Base-by-base conservation (phyloP, 2,888 invertebrate species). In the Apamea epomidion region DNA sequence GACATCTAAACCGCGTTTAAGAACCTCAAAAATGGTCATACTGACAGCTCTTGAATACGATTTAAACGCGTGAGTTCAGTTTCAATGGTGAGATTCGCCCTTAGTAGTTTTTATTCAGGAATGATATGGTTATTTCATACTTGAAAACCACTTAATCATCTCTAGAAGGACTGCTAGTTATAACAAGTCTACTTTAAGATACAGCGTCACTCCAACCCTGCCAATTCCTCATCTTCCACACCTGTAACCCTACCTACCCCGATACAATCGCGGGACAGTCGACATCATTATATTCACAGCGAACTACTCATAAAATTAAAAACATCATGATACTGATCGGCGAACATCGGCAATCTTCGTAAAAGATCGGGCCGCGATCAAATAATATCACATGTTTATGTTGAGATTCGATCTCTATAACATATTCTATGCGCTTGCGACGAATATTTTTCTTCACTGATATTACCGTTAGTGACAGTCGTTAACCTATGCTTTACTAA, bases 371-470 rank as follows among this genome's bases (percentile, higher is more conserved):
- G 86, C 80, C 85, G 78, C 90, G 90, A 92, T 93, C 93, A 91
- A 94, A 95, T 96, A 95, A 95, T 94, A 92, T 93, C 90, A 92
- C 89, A 91, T 91, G 93, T 96, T 95, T 95, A 95, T 92, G 92
- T 86, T 67, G 85, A 87, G 95, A 95, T 95, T 91, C 86, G 92
- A 95, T 95, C 95, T 94, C 87, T 88, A 83, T 89, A 88, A 82
- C 87, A 82, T 88, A 86, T 88, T 84, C 89, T 88, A 87, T 88
- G 89, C 84, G 84, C 87, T 82, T 89, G 89, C 90, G 89, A 88
- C 88, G 89, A 86, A 89, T 91, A 90, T 88, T 91, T 91, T 91
- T 90, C 88, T 89, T 87, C 80, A 85, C 78, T 72, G 78, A 83
- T 88, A 87, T 88, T 88, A 90, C 90, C 88, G 87, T 89, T 88